phyloP scores from a whole-genome alignment of 2,888 invertebrate species.

The Prosapia bicincta region DNA sequence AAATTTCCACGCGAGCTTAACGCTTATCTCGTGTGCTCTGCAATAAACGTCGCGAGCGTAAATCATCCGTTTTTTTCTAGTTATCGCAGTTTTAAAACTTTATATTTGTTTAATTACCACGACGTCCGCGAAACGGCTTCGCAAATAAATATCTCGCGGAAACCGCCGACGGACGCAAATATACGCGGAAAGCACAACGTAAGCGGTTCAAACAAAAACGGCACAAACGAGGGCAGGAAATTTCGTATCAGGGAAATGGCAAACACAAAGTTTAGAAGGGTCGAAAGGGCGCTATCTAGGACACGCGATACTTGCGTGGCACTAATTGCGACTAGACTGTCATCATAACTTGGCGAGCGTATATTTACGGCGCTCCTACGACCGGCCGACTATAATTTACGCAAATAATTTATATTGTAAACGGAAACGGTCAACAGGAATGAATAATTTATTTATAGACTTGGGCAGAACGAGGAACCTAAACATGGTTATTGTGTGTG shows the following conservation, averaged over 20 bases:
- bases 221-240: not conserved
- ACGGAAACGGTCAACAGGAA: not conserved
- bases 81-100: not conserved
- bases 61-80: not conserved
- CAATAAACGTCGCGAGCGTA: not conserved
- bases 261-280: not conserved
- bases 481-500: no score
- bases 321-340: constrained; percentile 12
- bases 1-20: no score
- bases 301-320: constrained; percentile 7
- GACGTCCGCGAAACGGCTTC: not conserved
- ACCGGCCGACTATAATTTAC: constrained; percentile 13
- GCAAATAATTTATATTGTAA: constrained; percentile 7
- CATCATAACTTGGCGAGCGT: constrained; percentile 9
- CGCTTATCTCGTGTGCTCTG: no score
- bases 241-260: not conserved
- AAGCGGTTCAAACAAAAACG: not conserved
- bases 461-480: not conserved
- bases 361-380: not conserved
- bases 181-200: not conserved
- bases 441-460: not conserved
- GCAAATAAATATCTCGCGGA: not conserved
- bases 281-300: not conserved
- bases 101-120: not conserved
- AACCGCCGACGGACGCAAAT: not conserved